A percentile compares a stretch with the other conserved stretches of the same genome.
Conservation (phyloP, 2,888 invertebrate species). For the Timandra comae region DNA sequence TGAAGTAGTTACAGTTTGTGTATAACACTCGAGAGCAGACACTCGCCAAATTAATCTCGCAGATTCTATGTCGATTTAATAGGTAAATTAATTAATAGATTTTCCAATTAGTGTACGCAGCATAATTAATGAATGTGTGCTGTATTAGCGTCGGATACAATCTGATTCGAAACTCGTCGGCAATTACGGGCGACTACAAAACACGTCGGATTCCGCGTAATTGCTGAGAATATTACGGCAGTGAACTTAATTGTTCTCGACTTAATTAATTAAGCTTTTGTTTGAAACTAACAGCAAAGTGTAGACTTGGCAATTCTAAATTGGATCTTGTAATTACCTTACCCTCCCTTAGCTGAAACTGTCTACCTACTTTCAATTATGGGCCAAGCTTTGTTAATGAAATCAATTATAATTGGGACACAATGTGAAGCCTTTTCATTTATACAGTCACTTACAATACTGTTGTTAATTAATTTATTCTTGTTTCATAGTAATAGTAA, state of each 20-base stretch:
- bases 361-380: slow-evolving; percentile 76
- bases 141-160: slow-evolving; percentile 68
- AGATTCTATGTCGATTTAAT: slow-evolving; percentile 41
- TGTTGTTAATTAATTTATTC: slow-evolving; percentile 43
- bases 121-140: slow-evolving; percentile 67
- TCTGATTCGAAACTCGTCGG: slow-evolving; percentile 64
- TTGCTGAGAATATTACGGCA: slow-evolving; percentile 75
- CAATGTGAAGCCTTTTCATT: slow-evolving; percentile 53
- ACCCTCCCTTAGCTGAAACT: slow-evolving; percentile 69
- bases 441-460: slow-evolving; percentile 41
- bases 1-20: too few relatives aligned
- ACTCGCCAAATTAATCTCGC: slow-evolving; percentile 27
- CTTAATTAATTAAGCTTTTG: slow-evolving; percentile 78
- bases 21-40: too few relatives aligned
- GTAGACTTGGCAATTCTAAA: slow-evolving; percentile 77
- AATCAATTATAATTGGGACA: slow-evolving; percentile 71
- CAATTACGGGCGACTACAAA: slow-evolving; percentile 70
- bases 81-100: slow-evolving; percentile 64
- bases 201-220: slow-evolving; percentile 73
- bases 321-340: slow-evolving; percentile 77
- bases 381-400: slow-evolving; percentile 69
- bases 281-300: slow-evolving; percentile 77
- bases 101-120: slow-evolving; percentile 66
- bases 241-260: slow-evolving; percentile 76
- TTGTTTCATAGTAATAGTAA: slow-evolving; percentile 29